phyloP scores from a whole-genome alignment of 2,888 invertebrate genomes.

The Eupithecia inturbata region DNA sequence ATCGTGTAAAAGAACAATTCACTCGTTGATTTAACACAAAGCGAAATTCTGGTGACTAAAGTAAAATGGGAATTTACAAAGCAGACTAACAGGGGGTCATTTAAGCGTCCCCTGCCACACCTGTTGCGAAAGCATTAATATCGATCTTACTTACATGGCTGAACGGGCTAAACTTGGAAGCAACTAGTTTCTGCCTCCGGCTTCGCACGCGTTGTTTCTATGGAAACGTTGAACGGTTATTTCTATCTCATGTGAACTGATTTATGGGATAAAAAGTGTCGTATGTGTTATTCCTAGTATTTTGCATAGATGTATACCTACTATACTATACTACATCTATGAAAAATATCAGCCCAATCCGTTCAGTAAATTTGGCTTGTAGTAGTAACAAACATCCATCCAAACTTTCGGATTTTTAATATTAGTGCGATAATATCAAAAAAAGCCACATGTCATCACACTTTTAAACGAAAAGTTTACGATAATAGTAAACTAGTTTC shows the following conservation, averaged over 20 bases:
- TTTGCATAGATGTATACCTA: no score
- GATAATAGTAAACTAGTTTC: no score
- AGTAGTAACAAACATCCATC: not conserved
- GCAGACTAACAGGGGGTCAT: slow-evolving; percentile 19
- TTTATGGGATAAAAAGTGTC: not conserved
- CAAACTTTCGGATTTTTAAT: not conserved
- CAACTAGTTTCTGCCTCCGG: not conserved
- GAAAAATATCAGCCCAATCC: not conserved
- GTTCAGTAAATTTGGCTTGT: not conserved
- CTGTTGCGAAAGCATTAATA: slow-evolving; percentile 56
- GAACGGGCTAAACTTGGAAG: slow-evolving; percentile 14
- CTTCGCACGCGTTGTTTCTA: no score
- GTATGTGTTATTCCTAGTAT: not conserved
- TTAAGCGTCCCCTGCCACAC: slow-evolving; percentile 45
- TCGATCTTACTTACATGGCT: slow-evolving; percentile 50
- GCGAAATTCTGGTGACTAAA: not conserved
- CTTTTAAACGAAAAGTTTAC: no score
- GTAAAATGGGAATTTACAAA: not conserved
- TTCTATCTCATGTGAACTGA: not conserved
- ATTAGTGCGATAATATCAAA: no score
- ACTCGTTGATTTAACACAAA: not conserved
- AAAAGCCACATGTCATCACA: no score
- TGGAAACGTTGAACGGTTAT: no score
- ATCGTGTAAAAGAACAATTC: not conserved
- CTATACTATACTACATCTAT: not conserved